These are phyloP conservation scores for Drosophila ezoana DNA, from an alignment of 2,888 invertebrate species.

Conservation along the genomic window DNA sequence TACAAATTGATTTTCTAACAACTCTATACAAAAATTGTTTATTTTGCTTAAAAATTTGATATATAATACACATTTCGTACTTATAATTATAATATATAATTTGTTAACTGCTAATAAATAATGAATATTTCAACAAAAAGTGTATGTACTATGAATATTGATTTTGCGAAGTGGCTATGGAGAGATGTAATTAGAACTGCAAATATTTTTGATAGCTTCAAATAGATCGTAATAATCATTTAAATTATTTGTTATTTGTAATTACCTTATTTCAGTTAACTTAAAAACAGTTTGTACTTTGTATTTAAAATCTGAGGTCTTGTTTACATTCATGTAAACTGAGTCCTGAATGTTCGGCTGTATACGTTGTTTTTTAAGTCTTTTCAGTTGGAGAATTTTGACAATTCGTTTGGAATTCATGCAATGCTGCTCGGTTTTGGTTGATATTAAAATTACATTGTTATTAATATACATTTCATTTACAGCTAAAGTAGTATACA, in stretches of 20 bases:
- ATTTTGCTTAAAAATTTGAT: slow-evolving; percentile 43
- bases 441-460: slow-evolving; percentile 21
- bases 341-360: slow-evolving; percentile 54
- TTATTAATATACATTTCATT: slow-evolving; percentile 25
- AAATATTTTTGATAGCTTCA: slow-evolving; percentile 3
- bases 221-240: slow-evolving; percentile 32
- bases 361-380: slow-evolving; percentile 49
- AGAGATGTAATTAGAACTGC: slow-evolving; percentile 13
- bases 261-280: slow-evolving; percentile 40
- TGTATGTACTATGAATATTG: slow-evolving; percentile 11
- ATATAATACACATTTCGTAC: slow-evolving; percentile 22
- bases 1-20: slow-evolving; percentile 73
- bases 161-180: slow-evolving; percentile 6
- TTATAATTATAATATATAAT: slow-evolving; percentile 28
- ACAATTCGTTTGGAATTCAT: slow-evolving; percentile 46
- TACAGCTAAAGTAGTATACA: slow-evolving; percentile 51
- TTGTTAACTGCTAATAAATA: slow-evolving; percentile 39
- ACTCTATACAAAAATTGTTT: slow-evolving; percentile 72
- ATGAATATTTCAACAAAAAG: slow-evolving; percentile 36
- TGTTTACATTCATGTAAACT: slow-evolving; percentile 44
- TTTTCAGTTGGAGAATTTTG: slow-evolving; percentile 50
- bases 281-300: slow-evolving; percentile 70
- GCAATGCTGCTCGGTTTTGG: slow-evolving; percentile 40
- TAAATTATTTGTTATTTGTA: slow-evolving; percentile 20
- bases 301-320: slow-evolving; percentile 68